Base-by-base conservation (phyloP, 1,140 invertebrate genomes). In the Lanistes nyassanus region DNA sequence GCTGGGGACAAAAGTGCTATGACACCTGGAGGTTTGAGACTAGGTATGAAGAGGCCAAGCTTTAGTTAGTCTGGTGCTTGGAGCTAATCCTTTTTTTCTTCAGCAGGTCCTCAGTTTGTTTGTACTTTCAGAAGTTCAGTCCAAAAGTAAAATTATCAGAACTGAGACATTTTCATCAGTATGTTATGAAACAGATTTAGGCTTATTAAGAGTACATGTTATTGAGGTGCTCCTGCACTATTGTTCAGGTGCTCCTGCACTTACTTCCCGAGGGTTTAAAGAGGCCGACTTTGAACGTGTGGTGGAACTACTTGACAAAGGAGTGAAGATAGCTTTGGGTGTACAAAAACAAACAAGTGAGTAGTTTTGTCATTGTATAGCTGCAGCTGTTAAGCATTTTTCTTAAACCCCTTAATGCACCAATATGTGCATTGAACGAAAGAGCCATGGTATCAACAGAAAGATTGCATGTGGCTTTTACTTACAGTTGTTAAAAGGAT, bases 1-100 rank as follows among this genome's bases (percentile, higher is more conserved):
- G 85, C 88, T 62, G 97, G 97, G 7, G 98, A 99, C 87, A 97
- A 96, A 86, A 97, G 95, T 85, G 97, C 97, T 0, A 89, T 99
- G 76, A 96, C 96, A 90, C 97, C 97, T 1, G 96, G 96, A 81
- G 98, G 88, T 36, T 77, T 89, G 0, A 76, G 88, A 64, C 67
- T 89, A 65, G 88, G 88, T 84, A 96, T 96, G 21, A 37, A 34
- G 21, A 26, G 9, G 23, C 3, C 37, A 47, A 47, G 42, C 19
- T 47, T 13, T 47, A 7, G 9, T 47, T 47, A 47, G 42, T 47
- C 5, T 47, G 19, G 42, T n/a, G n/a, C 16, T 31, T 34, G 51
- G 13, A 13, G 7, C 3, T 29, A 6, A 31, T 31, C 9, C 37
- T 23, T 26, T 16, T 11, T 53, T n/a, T n/a, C 29, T 2, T 7